Percentiles rank a stretch among this genome's conserved stretches.
These are phyloP conservation scores for Lapara coniferarum DNA, from an alignment of 2,888 invertebrate species.

Conservation along the genomic window DNA sequence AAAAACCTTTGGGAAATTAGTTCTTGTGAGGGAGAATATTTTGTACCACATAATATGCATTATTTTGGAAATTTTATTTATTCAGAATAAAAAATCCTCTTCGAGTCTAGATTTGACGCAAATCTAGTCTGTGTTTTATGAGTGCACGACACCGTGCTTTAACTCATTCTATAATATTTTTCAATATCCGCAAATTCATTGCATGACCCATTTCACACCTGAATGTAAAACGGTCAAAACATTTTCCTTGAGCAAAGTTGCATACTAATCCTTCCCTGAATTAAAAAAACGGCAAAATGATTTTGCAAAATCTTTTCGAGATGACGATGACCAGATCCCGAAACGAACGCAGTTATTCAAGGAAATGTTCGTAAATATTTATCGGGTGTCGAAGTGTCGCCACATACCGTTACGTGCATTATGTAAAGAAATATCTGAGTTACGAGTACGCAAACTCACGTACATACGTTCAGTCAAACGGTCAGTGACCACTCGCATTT, in stretches of 20 bases:
- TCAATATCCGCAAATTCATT: neutral
- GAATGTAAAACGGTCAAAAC: neutral
- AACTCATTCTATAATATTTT: too few relatives aligned
- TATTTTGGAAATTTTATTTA: too few relatives aligned
- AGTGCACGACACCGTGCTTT: too few relatives aligned
- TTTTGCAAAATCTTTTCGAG: conserved; percentile 9
- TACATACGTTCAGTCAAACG: conserved; percentile 43
- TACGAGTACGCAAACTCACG: conserved; percentile 49
- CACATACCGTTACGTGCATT: conserved; percentile 43
- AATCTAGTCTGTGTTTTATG: too few relatives aligned
- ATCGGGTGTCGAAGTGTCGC: conserved; percentile 32
- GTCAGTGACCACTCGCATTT: conserved; percentile 64
- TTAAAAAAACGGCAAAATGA: neutral
- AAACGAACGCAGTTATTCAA: conserved; percentile 20
- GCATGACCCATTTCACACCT: neutral
- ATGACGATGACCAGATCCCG: conserved; percentile 10
- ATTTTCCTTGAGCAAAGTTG: conserved; percentile 11
- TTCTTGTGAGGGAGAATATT: too few relatives aligned
- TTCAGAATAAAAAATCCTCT: too few relatives aligned
- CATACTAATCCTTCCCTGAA: conserved; percentile 10
- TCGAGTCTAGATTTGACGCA: too few relatives aligned
- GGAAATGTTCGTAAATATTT: conserved; percentile 31
- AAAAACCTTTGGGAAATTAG: too few relatives aligned
- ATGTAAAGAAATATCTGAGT: conserved; percentile 51
- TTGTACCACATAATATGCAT: too few relatives aligned